Evolutionary conservation across 2,113 vertebrate species (phyloP), one percentile per base, ranked within the genome.

Genomic region (Beaufortia kweichowensis): DNA sequence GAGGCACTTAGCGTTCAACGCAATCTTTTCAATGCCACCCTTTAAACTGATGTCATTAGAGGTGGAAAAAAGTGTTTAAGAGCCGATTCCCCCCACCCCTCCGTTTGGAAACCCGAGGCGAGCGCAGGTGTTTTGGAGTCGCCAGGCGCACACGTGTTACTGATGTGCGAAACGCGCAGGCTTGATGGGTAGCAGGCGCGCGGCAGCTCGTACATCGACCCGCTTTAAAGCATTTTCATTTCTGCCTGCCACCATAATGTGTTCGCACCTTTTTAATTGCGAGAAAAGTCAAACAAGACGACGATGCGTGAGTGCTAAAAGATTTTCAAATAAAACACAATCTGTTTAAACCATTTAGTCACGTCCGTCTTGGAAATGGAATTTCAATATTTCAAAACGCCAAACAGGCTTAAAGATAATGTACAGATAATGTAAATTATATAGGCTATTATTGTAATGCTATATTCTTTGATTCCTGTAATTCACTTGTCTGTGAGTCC

Each of bases 211-310:
- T 41, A 48, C 53, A 61, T 35, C 14, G 50, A 68, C 53, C 75
- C 53, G n/a, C 29, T 67, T 76, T 31, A 14, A 35, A 26, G 15
- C 39, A 59, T 71, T 39, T 71, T 78, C 46, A 55, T 73, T 79
- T 72, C 23, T 21, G 33, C 48, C 65, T 59, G 77, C 60, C 77
- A 78, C 46, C 67, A 65, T 71, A 71, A 78, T 55, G 57, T 67
- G 35, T 75, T 76, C 73, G 6, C 79, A 80, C 79, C 79, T 80
- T 80, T 75, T 76, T 62, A 80, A 76, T 68, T 63, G 66, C 15
- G 17, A 43, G 14, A 2, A 53, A 70, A 55, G 55, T 55, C 29
- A 78, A 78, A 70, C 56, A 39, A 23, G 29, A 41, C 6, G 56
- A 80, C 72, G 70, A 80, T 62, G 43, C 33, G 4, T 24, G 23